Conservation (phyloP, 92 coral and sea anemone genomes). For the Phenganax stokvisi region DNA sequence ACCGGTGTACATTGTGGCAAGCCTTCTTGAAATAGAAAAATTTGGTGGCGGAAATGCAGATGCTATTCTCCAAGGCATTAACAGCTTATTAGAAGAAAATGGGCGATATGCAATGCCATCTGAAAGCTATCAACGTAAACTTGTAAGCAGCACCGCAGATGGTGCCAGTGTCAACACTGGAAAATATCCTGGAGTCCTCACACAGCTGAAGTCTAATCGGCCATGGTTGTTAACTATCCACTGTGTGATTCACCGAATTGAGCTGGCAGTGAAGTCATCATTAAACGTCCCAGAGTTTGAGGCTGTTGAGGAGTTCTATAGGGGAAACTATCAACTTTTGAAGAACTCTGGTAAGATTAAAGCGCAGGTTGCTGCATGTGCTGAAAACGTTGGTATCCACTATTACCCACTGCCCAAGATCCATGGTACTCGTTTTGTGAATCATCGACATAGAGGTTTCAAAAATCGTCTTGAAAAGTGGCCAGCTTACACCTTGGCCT, state of each 20-base stretch:
- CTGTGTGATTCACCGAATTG: conserved; percentile 40
- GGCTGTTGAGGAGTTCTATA: conserved; percentile 40
- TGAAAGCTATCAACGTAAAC: conserved; percentile 28
- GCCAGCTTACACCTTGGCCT: conserved; percentile 38
- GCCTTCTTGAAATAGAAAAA: conserved; percentile 43
- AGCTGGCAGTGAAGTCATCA: conserved; percentile 43
- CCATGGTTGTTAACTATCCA: conserved; percentile 47
- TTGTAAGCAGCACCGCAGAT: conserved; percentile 44
- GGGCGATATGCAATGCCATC: conserved; percentile 23
- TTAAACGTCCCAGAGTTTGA: conserved; percentile 18
- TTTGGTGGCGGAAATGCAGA: conserved; percentile 41
- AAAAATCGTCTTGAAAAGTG: conserved; percentile 40
- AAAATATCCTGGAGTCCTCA: conserved; percentile 38
- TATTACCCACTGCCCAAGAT: conserved; percentile 40
- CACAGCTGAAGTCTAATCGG: conserved; percentile 41
- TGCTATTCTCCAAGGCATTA: conserved; percentile 30
- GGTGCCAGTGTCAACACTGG: conserved; percentile 50
- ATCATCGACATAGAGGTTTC: conserved; percentile 45
- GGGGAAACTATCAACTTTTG: conserved; percentile 26
- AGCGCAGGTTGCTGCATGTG: conserved; percentile 37
- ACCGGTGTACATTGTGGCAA: conserved; percentile 44
- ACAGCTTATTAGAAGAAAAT: conserved; percentile 38
- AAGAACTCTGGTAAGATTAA: conserved; percentile 43
- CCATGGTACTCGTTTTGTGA: conserved; percentile 46
- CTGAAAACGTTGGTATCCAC: conserved; percentile 30